Evolutionary conservation across 2,888 invertebrate species (phyloP), one percentile per base, ranked within the genome.

Genomic region (Mythimna pallens): DNA sequence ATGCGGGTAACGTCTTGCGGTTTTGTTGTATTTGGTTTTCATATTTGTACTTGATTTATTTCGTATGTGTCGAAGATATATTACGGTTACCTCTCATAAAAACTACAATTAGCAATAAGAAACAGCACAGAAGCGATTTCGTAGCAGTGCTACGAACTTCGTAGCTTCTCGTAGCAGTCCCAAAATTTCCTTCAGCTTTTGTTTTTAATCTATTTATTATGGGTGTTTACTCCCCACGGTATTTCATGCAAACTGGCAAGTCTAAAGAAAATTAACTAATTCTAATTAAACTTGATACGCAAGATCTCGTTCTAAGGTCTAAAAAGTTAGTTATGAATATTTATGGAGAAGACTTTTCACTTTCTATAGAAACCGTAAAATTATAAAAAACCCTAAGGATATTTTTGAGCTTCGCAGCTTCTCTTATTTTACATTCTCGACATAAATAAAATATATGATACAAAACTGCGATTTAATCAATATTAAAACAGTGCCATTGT

Each of bases 1-100:
- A 94, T 94, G 95, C 95, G 95, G 95, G 94, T 91, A 87, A 86
- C 87, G 87, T 89, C 89, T 89, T 87, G 87, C 85, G 85, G 86
- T 88, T 85, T 87, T 86, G 85, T 87, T 86, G 86, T 89, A 87
- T 85, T 83, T 86, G 75, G 76, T 74, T 80, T 77, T 81, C 73
- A 70, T 80, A 71, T 83, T 79, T 82, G 79, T 80, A 81, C 67
- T 84, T 58, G 54, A 66, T 61, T 63, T 82, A 50, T 67, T 70
- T 66, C 72, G 50, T 68, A 17, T 40, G 47, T n/a, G 25, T 47
- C 22, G 50, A 20, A 40, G 36, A 22, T 64, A 22, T 59, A 25
- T 47, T 30, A 30, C 30, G 30, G 30, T 47, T 43, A 43, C 22
- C 4, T 40, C 30, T 52, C 22, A 2, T 20, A 20, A 10, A 25